These are phyloP conservation scores for Oxycera nigricornis DNA, from an alignment of 2,888 invertebrate species.

Conservation along the genomic window DNA sequence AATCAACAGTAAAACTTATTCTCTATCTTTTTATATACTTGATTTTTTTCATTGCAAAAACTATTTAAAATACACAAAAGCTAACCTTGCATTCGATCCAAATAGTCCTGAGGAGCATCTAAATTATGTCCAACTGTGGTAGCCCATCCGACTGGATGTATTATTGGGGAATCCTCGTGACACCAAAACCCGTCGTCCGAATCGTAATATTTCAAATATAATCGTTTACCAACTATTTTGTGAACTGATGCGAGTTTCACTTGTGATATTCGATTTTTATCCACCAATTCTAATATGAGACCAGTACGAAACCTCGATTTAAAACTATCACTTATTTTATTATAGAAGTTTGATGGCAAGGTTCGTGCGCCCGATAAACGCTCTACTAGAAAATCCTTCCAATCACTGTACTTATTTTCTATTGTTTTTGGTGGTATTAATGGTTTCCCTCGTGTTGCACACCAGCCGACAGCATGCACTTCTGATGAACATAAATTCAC, in stretches of 20 bases:
- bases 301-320: constrained; percentile 84
- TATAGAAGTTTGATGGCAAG: constrained; percentile 89
- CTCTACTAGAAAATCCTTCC: constrained; percentile 94
- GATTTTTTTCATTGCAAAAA: background rate
- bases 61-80: background rate
- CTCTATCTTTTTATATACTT: too few relatives aligned
- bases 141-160: constrained; percentile 98
- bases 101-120: constrained; percentile 81
- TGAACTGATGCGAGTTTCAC: constrained; percentile 89
- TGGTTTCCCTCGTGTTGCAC: constrained; percentile 93
- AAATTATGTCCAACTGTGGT: constrained; percentile 86
- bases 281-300: constrained; percentile 90
- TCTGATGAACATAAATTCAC: constrained; percentile 91
- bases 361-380: constrained; percentile 94
- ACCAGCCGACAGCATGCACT: constrained; percentile 98
- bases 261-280: constrained; percentile 94
- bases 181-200: constrained; percentile 95
- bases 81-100: constrained; percentile 74
- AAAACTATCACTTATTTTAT: constrained; percentile 83
- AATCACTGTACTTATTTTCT: constrained; percentile 91
- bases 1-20: too few relatives aligned
- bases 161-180: constrained; percentile 91
- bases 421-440: constrained; percentile 93
- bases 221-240: constrained; percentile 89
- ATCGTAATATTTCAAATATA: constrained; percentile 90